phyloP scores from a whole-genome alignment of 2,113 vertebrate genomes.

The Equus quagga region DNA sequence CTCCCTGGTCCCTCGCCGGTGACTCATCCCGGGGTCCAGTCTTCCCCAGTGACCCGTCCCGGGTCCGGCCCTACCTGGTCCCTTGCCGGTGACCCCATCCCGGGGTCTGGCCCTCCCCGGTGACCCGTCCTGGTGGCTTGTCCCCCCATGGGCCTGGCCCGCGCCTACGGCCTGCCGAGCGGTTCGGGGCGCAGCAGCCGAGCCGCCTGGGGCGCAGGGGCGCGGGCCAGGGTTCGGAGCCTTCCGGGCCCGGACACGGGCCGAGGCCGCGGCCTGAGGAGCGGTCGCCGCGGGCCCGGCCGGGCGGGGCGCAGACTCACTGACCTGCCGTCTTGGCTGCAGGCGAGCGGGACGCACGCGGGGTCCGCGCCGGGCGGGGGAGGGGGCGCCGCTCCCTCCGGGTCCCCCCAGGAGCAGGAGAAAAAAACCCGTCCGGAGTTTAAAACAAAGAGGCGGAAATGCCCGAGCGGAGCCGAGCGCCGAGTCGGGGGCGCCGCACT shows the following conservation, averaged over 20 bases:
- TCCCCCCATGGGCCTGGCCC: not conserved
- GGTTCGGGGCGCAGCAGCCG: not conserved
- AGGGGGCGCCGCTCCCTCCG: slow-evolving; percentile 76
- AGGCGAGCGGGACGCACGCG: slow-evolving; percentile 86
- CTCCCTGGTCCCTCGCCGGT: not conserved
- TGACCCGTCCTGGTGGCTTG: not conserved
- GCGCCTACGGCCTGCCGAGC: not conserved
- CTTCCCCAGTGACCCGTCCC: not conserved
- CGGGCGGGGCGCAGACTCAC: slow-evolving; percentile 73
- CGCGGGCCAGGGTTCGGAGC: slow-evolving; percentile 34
- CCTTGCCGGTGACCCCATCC: not conserved
- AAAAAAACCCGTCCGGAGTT: slow-evolving; percentile 87
- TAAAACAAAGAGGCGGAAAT: slow-evolving; percentile 92
- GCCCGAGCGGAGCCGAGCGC: slow-evolving; percentile 83
- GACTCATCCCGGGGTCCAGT: not conserved
- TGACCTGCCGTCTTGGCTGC: slow-evolving; percentile 89
- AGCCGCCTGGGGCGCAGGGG: slow-evolving; percentile 5
- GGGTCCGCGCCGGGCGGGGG: slow-evolving; percentile 80
- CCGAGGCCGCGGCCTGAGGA: slow-evolving; percentile 74
- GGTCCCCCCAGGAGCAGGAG: slow-evolving; percentile 77
- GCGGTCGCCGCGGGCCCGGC: slow-evolving; percentile 69
- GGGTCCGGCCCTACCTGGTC: no score
- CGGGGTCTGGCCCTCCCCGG: not conserved
- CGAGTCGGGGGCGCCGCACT: slow-evolving; percentile 82
- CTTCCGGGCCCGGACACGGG: slow-evolving; percentile 1